A percentile compares a stretch with the other conserved stretches of the same genome.
These are phyloP conservation scores for Ectemnius lituratus DNA, from an alignment of 2,888 invertebrate genomes.

Conservation along the genomic window DNA sequence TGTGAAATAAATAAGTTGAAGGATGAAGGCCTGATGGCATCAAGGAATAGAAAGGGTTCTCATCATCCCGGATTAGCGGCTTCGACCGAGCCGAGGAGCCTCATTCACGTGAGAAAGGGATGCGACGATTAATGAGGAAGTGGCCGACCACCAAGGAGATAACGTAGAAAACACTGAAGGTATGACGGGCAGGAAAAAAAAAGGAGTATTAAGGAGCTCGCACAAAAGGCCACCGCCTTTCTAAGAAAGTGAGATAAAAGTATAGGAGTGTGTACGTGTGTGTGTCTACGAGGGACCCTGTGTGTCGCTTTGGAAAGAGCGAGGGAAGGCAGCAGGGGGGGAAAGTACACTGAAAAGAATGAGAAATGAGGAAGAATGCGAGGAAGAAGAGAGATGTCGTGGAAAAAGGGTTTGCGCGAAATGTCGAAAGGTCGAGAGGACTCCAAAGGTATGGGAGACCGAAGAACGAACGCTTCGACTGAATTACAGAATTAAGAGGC, in stretches of 20 bases:
- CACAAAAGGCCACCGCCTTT: constrained; percentile 1
- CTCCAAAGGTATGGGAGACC: neutral
- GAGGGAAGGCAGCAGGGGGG: neutral
- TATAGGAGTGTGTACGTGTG: neutral
- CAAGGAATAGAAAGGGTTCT: too few relatives aligned
- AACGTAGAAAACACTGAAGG: constrained; percentile 17
- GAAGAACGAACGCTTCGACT: constrained; percentile 19
- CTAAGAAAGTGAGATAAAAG: constrained; percentile 1
- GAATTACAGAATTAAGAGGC: constrained; percentile 66
- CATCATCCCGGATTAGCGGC: too few relatives aligned
- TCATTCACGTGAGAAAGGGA: neutral
- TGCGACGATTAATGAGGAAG: neutral
- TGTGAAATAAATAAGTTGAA: too few relatives aligned
- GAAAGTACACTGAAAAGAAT: constrained; percentile 9
- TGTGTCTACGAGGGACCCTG: neutral
- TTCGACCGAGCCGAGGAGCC: too few relatives aligned
- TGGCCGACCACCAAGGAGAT: constrained; percentile 7
- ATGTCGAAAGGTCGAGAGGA: neutral
- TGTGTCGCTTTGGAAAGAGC: neutral
- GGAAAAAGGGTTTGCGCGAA: neutral
- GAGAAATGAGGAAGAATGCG: constrained; percentile 5
- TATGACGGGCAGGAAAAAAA: constrained; percentile 10
- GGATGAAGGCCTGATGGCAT: too few relatives aligned
- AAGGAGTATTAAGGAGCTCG: constrained; percentile 1
- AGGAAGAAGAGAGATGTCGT: neutral